These are phyloP conservation scores for Heteromyza rotundicornis DNA, from an alignment of 2,888 invertebrate genomes.

Conservation along the genomic window DNA sequence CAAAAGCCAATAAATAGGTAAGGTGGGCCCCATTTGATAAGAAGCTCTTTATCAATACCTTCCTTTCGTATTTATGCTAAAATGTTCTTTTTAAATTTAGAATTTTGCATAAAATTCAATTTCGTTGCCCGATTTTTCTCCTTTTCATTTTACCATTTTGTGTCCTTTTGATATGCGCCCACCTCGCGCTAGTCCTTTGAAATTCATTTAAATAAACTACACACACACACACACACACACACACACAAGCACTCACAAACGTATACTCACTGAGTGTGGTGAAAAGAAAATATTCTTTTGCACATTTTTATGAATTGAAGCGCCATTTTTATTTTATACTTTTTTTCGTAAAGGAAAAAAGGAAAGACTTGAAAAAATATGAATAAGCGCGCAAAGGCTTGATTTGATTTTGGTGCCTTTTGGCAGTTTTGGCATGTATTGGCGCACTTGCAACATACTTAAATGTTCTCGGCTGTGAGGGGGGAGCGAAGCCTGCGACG, in stretches of 20 bases:
- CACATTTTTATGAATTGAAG: slow-evolving; percentile 1
- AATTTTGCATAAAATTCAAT: not conserved
- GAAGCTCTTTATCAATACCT: too few species aligned
- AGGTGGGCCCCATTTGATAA: too few species aligned
- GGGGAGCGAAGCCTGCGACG: too few species aligned
- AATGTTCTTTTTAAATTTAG: not conserved
- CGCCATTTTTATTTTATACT: not conserved
- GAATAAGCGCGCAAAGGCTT: not conserved
- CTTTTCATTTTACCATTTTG: too few species aligned
- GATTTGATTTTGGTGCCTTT: not conserved
- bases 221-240: not conserved
- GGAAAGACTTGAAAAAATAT: not conserved
- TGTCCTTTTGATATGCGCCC: not conserved
- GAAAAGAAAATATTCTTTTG: not conserved
- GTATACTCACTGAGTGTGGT: not conserved
- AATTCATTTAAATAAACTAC: not conserved
- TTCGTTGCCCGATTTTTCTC: not conserved
- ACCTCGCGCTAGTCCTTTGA: not conserved
- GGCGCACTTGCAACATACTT: slow-evolving; percentile 1
- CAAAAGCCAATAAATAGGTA: too few species aligned
- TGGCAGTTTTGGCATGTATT: not conserved
- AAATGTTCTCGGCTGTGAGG: too few species aligned
- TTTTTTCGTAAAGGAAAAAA: not conserved
- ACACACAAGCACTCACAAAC: not conserved
- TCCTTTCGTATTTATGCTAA: not conserved